These are phyloP conservation scores for Natator depressus DNA, from an alignment of 2,113 vertebrate genomes.

Conservation along the genomic window DNA sequence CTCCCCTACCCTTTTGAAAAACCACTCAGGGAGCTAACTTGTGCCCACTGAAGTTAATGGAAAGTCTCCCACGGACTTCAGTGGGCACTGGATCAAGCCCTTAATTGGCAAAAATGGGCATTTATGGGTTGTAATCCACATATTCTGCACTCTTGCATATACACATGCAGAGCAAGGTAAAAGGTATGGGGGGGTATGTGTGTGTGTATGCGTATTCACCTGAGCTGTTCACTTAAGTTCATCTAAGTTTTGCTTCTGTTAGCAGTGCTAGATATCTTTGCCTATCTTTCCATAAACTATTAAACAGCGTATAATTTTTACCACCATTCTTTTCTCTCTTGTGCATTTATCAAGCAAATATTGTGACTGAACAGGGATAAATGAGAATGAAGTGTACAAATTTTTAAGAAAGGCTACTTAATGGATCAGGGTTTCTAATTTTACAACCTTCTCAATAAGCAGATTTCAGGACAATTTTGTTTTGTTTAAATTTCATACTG, in stretches of 20 bases:
- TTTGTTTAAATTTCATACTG: constrained; percentile 74
- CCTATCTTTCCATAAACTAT: constrained; percentile 9
- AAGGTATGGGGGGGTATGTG: no score
- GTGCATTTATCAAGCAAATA: constrained; percentile 63
- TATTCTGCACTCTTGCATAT: neutral
- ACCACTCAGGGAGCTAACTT: neutral
- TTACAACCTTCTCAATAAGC: constrained; percentile 61
- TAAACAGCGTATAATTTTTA: constrained; percentile 7
- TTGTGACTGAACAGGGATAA: constrained; percentile 34
- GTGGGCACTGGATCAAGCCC: neutral
- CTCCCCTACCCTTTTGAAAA: neutral
- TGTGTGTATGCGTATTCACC: no score
- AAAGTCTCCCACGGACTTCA: neutral
- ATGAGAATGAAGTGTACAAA: constrained; percentile 21
- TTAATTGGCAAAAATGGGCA: rapidly evolving
- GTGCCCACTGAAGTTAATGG: neutral
- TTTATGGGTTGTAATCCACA: rapidly evolving
- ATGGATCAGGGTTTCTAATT: constrained; percentile 33
- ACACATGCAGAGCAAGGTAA: no score
- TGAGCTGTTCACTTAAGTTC: neutral
- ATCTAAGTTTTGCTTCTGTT: neutral
- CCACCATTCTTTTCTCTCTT: constrained; percentile 37
- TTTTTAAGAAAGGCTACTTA: neutral
- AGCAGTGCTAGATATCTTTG: neutral
- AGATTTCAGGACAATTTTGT: constrained; percentile 42